These are phyloP conservation scores for Salarias fasciatus DNA, from an alignment of 2,797 vertebrate genomes.

Conservation along the genomic window DNA sequence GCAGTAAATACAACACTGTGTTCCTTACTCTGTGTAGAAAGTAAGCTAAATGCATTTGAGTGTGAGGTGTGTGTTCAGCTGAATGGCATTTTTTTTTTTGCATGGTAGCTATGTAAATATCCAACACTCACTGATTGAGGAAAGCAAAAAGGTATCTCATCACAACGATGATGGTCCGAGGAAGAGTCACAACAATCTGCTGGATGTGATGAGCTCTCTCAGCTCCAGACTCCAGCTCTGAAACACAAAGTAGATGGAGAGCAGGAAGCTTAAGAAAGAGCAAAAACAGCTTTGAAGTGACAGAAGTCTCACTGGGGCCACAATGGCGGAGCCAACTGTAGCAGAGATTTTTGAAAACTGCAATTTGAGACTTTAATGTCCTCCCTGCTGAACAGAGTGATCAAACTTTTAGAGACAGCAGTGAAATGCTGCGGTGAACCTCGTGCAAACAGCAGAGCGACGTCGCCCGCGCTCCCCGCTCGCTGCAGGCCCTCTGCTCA, in stretches of 20 bases:
- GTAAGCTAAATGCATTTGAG: no score
- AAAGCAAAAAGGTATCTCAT: slow-evolving; percentile 99
- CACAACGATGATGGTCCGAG: slow-evolving; percentile 93
- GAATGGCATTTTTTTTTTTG: no score
- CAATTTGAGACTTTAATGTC: slow-evolving; percentile 46
- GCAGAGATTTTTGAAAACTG: slow-evolving; percentile 23
- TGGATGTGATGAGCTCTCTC: slow-evolving; percentile 96
- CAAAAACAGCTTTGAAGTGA: slow-evolving; percentile 2
- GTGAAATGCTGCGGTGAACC: slow-evolving; percentile 48
- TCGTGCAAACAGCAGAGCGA: slow-evolving; percentile 37
- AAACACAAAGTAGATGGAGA: slow-evolving; percentile 59
- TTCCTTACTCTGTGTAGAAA: no score
- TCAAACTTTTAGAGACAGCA: slow-evolving; percentile 48
- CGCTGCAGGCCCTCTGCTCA: slow-evolving; percentile 45
- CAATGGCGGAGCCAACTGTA: slow-evolving; percentile 3
- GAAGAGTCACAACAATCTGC: slow-evolving; percentile 92
- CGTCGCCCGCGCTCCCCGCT: slow-evolving; percentile 35
- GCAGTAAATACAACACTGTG: slow-evolving; percentile 22
- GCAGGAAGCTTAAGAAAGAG: not conserved
- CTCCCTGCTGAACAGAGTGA: slow-evolving; percentile 30
- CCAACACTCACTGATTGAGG: slow-evolving; percentile 93
- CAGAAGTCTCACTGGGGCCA: slow-evolving; percentile 9
- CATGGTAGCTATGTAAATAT: no score
- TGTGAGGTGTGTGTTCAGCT: no score
- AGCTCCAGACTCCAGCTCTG: slow-evolving; percentile 90